Percentiles rank a stretch among this genome's conserved stretches.
These are phyloP conservation scores for Solea senegalensis DNA, from an alignment of 2,113 vertebrate species.

Conservation along the genomic window DNA sequence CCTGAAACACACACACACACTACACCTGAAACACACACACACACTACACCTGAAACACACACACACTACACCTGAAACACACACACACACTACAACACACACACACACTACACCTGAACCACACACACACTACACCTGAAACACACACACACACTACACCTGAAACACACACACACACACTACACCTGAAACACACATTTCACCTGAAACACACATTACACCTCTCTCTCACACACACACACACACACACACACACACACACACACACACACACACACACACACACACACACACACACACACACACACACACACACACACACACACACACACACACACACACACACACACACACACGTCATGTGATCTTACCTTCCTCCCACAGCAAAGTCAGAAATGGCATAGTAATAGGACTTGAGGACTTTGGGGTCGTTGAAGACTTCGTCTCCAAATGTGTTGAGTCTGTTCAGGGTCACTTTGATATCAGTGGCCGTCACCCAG, in stretches of 20 bases:
- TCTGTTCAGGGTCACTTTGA: constrained; percentile 94
- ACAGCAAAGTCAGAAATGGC: constrained; percentile 99
- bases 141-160: background rate
- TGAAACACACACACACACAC: background rate
- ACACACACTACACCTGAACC: constrained; percentile 43
- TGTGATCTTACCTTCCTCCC: constrained; percentile 88
- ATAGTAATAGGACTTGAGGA: constrained; percentile 98
- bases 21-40: background rate
- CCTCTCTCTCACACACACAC: no score
- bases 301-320: background rate
- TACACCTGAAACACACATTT: background rate
- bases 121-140: no score
- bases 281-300: constrained; percentile 8
- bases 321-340: background rate
- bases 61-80: no score
- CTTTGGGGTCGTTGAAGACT: constrained; percentile 97
- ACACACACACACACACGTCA: background rate
- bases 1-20: constrained; percentile 53
- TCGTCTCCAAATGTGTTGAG: constrained; percentile 99
- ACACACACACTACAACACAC: no score
- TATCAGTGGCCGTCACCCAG: constrained; percentile 98
- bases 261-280: no score
- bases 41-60: no score
- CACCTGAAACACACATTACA: background rate
- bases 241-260: no score